A percentile compares a stretch with the other conserved stretches of the same genome.
These are phyloP conservation scores for Hermatobates lingyangjiaoensis DNA, from an alignment of 1,140 invertebrate genomes.

Conservation along the genomic window DNA sequence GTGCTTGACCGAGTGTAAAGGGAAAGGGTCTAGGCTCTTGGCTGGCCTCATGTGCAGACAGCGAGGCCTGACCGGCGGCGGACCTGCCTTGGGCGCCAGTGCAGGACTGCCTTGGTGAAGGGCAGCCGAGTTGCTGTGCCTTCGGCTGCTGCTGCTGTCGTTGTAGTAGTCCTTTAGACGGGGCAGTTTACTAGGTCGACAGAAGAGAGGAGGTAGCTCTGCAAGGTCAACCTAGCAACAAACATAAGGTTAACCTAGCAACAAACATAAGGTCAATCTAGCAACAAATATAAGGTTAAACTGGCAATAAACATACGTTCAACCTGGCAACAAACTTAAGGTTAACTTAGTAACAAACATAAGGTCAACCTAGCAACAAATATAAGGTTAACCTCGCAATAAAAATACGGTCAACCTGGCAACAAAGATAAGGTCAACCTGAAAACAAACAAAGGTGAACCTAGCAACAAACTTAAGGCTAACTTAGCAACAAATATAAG, in stretches of 20 bases:
- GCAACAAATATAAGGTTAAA: background rate
- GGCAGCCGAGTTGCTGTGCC: constrained; percentile 16
- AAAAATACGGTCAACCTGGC: background rate
- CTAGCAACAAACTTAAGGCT: too few species aligned
- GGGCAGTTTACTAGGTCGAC: constrained; percentile 44
- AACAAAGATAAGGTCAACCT: too few species aligned
- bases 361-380: background rate
- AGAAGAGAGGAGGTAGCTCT: constrained; percentile 54
- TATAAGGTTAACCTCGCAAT: background rate
- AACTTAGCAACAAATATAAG: too few species aligned
- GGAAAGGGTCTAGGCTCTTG: constrained; percentile 13
- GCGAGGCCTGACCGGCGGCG: constrained; percentile 17
- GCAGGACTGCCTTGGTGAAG: background rate
- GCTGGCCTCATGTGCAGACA: constrained; percentile 14
- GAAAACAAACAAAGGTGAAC: too few species aligned
- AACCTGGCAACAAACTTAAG: background rate
- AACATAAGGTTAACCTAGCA: background rate
- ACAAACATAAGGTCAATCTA: background rate
- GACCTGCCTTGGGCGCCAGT: background rate
- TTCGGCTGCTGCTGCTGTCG: constrained; percentile 32
- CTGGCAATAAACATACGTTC: background rate
- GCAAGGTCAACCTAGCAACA: constrained; percentile 45
- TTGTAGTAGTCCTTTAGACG: constrained; percentile 29
- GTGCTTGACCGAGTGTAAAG: background rate
- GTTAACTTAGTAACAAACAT: background rate